phyloP scores from a whole-genome alignment of 1,140 invertebrate genomes.

The Diuraphis noxia region DNA sequence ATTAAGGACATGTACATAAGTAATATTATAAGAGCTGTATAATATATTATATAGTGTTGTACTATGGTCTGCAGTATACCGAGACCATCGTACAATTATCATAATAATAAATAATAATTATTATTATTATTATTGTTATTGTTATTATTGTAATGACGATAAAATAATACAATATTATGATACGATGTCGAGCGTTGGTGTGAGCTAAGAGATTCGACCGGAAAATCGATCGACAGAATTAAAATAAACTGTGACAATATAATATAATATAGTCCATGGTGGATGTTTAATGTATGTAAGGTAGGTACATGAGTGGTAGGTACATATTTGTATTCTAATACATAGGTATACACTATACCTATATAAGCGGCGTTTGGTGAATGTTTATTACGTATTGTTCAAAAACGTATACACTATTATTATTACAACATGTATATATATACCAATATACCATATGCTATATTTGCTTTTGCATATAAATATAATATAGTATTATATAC shows the following conservation, averaged over 20 bases:
- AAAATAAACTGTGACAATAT: not conserved
- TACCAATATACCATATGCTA: not conserved
- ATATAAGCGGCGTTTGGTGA: not conserved
- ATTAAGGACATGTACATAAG: not conserved
- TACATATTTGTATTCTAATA: not conserved
- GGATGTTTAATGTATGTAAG: not conserved
- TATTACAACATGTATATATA: not conserved
- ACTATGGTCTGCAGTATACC: not conserved
- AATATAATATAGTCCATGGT: not conserved
- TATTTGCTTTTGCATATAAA: not conserved
- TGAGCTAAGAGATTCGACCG: not conserved
- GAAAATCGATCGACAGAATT: not conserved
- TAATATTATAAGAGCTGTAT: not conserved
- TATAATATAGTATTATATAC: too few relatives aligned
- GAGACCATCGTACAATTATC: not conserved
- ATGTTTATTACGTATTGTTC: constrained; percentile 29
- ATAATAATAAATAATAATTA: not conserved
- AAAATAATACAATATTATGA: not conserved
- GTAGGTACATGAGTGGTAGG: not conserved
- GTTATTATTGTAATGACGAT: too few relatives aligned
- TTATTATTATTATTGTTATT: too few relatives aligned
- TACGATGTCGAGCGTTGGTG: not conserved
- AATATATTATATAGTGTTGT: not conserved
- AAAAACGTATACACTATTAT: not conserved
- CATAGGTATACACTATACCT: not conserved